Evolutionary conservation across 2,797 vertebrate species (phyloP).

Genomic region (Vireo griseus): DNA sequence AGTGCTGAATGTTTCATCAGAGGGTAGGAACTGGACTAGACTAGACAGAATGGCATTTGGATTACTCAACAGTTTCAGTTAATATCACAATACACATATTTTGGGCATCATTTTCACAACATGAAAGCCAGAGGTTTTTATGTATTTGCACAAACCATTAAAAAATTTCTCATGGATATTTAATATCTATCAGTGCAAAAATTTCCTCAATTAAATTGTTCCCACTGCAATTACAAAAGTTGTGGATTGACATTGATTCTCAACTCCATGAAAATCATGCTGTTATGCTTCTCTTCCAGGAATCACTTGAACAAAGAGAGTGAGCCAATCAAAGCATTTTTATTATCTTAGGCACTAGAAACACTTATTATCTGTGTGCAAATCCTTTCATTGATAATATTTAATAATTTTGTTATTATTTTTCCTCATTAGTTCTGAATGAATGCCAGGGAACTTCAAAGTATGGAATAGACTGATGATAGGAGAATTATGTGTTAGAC

Average conservation of each 20-base stretch:
- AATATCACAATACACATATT: neutral
- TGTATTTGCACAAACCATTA: neutral
- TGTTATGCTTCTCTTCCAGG: neutral
- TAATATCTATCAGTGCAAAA: neutral
- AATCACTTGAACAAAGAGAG: neutral
- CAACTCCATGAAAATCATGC: neutral
- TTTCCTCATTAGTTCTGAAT: neutral
- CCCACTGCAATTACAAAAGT: neutral
- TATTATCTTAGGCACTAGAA: neutral
- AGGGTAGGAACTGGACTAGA: neutral
- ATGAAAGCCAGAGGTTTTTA: neutral
- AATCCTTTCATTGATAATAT: neutral
- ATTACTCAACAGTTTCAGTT: neutral
- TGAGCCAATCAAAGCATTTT: neutral
- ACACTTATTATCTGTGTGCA: neutral
- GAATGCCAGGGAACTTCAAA: neutral
- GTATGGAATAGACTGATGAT: neutral
- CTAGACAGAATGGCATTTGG: neutral
- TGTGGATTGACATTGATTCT: neutral
- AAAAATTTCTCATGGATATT: neutral
- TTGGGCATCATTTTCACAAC: neutral
- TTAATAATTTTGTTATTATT: neutral
- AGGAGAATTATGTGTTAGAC: neutral
- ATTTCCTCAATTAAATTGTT: neutral
- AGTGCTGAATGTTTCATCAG: neutral